Evolutionary conservation across 2,113 vertebrate species (phyloP).

Genomic region (Heliornis fulica): DNA sequence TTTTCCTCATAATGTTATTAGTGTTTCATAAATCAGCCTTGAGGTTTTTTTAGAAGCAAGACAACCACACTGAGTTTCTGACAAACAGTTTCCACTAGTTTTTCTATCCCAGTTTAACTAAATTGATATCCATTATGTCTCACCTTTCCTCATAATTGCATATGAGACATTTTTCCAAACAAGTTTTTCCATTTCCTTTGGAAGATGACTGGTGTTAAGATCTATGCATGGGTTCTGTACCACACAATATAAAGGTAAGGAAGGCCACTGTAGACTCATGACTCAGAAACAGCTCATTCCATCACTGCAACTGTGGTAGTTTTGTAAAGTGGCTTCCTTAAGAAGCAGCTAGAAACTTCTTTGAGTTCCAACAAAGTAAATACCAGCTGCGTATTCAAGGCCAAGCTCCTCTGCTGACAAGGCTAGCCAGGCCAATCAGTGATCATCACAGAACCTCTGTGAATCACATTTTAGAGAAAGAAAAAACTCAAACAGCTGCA

Average conservation of each 20-base stretch:
- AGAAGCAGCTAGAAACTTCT: no score
- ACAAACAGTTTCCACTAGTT: neutral
- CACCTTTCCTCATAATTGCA: neutral
- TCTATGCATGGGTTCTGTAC: neutral
- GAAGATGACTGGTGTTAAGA: neutral
- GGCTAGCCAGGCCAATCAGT: no score
- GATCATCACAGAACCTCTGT: no score
- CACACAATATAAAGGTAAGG: neutral
- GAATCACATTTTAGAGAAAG: no score
- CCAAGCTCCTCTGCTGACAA: no score
- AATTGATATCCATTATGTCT: neutral
- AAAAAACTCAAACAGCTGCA: no score
- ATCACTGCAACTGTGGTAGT: no score
- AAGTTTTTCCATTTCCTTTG: neutral
- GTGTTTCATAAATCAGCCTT: neutral
- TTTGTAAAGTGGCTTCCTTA: no score
- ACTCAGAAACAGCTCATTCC: neutral
- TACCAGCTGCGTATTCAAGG: no score
- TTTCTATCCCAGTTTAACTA: neutral
- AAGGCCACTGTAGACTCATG: neutral
- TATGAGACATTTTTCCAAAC: neutral
- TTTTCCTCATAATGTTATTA: neutral
- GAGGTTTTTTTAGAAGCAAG: neutral
- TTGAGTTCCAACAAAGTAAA: no score
- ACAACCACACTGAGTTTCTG: neutral